These are phyloP conservation scores for Squalus acanthias DNA, from an alignment of 2,797 vertebrate genomes.

Conservation along the genomic window DNA sequence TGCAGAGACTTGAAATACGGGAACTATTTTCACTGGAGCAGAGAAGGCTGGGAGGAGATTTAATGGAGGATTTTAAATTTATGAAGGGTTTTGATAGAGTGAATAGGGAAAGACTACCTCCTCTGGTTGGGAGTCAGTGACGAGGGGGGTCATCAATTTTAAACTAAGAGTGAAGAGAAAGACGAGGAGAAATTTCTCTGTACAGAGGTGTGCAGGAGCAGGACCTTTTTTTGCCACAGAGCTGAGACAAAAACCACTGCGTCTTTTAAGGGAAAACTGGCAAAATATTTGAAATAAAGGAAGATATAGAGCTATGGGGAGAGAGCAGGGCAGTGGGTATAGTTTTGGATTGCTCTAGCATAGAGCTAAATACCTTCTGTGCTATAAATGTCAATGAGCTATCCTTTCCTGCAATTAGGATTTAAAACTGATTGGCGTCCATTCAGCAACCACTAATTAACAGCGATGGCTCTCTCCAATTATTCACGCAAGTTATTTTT, in stretches of 20 bases:
- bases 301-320: not conserved
- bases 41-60: not conserved
- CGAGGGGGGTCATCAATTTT: not conserved
- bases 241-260: not conserved
- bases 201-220: not conserved
- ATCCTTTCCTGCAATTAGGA: not conserved
- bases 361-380: not conserved
- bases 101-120: not conserved
- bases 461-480: not conserved
- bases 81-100: not conserved
- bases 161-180: not conserved
- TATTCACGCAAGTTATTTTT: conserved; percentile 36
- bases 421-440: not conserved
- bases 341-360: not conserved
- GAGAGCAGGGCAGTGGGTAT: not conserved
- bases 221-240: no score
- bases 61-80: not conserved
- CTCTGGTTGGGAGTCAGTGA: not conserved
- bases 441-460: no score
- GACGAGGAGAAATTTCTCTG: not conserved
- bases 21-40: not conserved
- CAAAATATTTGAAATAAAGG: not conserved
- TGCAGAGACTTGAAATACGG: not conserved
- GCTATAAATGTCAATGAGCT: not conserved
- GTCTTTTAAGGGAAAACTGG: not conserved